phyloP scores from a whole-genome alignment of 1,140 invertebrate species.

The Holotrichia oblita region DNA sequence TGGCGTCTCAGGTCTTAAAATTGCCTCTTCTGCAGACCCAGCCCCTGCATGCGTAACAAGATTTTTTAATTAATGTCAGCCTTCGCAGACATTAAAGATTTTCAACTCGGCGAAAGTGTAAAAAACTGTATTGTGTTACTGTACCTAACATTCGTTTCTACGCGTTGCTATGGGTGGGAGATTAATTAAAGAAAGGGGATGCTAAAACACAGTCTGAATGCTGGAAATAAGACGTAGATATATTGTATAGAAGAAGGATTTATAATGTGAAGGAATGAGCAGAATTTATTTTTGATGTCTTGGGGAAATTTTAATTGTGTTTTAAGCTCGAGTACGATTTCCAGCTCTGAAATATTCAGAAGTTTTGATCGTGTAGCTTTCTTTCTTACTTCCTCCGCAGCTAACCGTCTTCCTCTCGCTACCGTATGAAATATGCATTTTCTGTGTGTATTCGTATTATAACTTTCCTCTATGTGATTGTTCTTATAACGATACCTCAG shows the following conservation, averaged over 20 bases:
- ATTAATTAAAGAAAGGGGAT: constrained; percentile 60
- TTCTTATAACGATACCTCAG: constrained; percentile 8
- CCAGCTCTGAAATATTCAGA: constrained; percentile 41
- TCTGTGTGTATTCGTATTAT: constrained; percentile 27
- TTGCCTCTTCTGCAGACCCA: constrained; percentile 48
- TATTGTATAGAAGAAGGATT: constrained; percentile 60
- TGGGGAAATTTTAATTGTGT: constrained; percentile 47
- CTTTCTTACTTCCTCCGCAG: constrained; percentile 19
- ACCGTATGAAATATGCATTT: constrained; percentile 39
- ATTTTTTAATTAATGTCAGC: constrained; percentile 60
- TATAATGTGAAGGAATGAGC: constrained; percentile 57
- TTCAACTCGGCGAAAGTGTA: constrained; percentile 52
- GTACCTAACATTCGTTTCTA: constrained; percentile 59
- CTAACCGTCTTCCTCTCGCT: neutral
- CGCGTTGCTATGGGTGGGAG: constrained; percentile 55
- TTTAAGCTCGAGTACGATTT: constrained; percentile 41
- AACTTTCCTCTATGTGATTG: constrained; percentile 6
- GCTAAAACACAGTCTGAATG: constrained; percentile 58
- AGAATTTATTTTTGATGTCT: constrained; percentile 58
- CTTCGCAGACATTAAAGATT: constrained; percentile 55
- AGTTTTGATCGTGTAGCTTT: constrained; percentile 41
- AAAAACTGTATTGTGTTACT: constrained; percentile 59
- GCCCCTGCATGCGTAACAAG: constrained; percentile 57
- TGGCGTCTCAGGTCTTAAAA: constrained; percentile 50
- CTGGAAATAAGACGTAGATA: constrained; percentile 59